Conservation (phyloP, 2,888 invertebrate genomes). For the Brachylomia viminalis region DNA sequence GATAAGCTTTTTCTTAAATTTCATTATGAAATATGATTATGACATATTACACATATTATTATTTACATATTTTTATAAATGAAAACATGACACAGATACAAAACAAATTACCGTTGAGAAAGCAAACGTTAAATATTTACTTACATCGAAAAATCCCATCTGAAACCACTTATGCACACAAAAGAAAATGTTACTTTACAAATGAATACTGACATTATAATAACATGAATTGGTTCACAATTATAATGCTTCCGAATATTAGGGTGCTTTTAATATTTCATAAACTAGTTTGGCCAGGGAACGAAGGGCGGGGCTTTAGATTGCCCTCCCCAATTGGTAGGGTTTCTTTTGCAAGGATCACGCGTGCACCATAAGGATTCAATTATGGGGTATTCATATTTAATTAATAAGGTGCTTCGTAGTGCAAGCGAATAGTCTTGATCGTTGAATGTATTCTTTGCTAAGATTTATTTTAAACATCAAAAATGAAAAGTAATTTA, state of each 20-base stretch:
- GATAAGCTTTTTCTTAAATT: neutral
- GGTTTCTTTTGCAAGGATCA: conserved; percentile 78
- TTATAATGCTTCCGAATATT: conserved; percentile 82
- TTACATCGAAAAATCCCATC: conserved; percentile 71
- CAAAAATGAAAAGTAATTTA: neutral
- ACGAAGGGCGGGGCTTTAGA: conserved; percentile 80
- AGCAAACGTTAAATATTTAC: conserved; percentile 61
- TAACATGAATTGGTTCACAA: conserved; percentile 87
- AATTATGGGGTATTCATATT: conserved; percentile 89
- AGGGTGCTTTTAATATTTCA: conserved; percentile 84
- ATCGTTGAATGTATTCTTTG: conserved; percentile 67
- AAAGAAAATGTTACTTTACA: conserved; percentile 75
- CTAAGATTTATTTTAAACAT: conserved; percentile 17
- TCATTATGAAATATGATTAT: no score
- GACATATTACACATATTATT: no score
- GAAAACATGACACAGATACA: conserved; percentile 7
- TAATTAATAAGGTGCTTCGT: conserved; percentile 84
- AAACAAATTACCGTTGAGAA: conserved; percentile 50
- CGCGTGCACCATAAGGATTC: conserved; percentile 85
- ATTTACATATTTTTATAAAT: no score
- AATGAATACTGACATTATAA: conserved; percentile 88
- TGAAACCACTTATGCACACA: conserved; percentile 78
- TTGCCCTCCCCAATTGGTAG: conserved; percentile 75
- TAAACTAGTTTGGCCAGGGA: conserved; percentile 81
- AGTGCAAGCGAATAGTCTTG: conserved; percentile 73